Evolutionary conservation across 2,888 invertebrate species (phyloP), one percentile per base, ranked within the genome.

Genomic region (Leucophora obtusa): DNA sequence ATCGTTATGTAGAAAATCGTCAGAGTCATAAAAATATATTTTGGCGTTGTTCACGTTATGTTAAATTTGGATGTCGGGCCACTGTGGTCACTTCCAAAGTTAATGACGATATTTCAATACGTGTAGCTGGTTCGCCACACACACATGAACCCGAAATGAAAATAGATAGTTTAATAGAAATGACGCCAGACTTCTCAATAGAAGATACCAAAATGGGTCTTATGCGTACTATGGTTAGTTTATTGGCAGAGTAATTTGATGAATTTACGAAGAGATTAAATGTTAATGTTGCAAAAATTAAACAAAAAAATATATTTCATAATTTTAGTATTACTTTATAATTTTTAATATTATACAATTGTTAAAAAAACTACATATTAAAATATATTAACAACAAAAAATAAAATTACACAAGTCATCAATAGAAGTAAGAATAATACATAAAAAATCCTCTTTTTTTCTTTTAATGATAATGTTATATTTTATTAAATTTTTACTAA

Each of bases 11-110:
- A 8, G 89, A 90, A 38, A 91, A 91, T 83, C 87, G 90, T 0
- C 90, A 90, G 82, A 90, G 90, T 56, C 86, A 87, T 38, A 90
- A 90, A 72, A 90, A 91, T 69, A 88, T 89, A 58, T 91, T 91
- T 82, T 91, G 90, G 90, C 87, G 91, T 4, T 91, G 91, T 79
- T 89, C 90, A 0, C 87, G 90, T 18, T 91, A 91, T 78, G 90
- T 90, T 0, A 90, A 89, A 82, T 89, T 88, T 76, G 87, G 88
- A 21, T 90, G 90, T 82, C 85, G 90, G 0, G 90, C 90, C 28
- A 90, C 90, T 0, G 85, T 90, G 18, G 90, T 89, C 2, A 90
- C 90, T 10, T 89, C 90, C 7, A 90, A 90, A 82, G 82, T 87
- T 0, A 87, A 87, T 54, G 86, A 89, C 33, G 86, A 86, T 74